Evolutionary conservation across 37 sponge, comb jelly and placozoan genomes (phyloP).

Genomic region (Bolinopsis microptera): DNA sequence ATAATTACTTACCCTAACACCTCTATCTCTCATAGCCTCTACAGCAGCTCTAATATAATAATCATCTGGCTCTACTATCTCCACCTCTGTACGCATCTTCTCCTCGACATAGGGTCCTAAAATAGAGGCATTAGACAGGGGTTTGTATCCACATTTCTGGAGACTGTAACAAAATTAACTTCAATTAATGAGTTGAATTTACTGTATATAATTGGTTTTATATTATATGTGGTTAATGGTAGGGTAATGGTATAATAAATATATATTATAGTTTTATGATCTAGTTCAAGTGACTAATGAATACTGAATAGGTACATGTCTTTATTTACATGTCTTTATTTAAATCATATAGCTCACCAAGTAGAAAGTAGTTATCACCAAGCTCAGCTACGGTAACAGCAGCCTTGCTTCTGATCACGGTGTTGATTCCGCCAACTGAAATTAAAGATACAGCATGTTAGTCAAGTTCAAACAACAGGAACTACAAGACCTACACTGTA

Average conservation of each 20-base stretch:
- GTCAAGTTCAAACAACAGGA: not conserved
- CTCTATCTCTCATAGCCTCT: slow-evolving; percentile 74
- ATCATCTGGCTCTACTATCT: slow-evolving; percentile 82
- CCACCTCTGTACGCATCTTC: slow-evolving; percentile 85
- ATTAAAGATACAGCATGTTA: not conserved
- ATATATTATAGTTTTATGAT: too few relatives aligned
- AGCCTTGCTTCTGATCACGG: slow-evolving; percentile 94
- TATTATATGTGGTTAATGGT: too few relatives aligned
- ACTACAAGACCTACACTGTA: not conserved
- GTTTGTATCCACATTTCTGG: too few relatives aligned
- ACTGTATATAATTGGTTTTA: too few relatives aligned
- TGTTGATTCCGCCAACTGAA: slow-evolving; percentile 96
- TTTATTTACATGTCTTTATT: too few relatives aligned
- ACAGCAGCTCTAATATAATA: slow-evolving; percentile 76
- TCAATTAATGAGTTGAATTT: too few relatives aligned
- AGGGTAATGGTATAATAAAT: too few relatives aligned
- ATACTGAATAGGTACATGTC: too few relatives aligned
- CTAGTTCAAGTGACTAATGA: too few relatives aligned
- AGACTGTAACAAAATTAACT: too few relatives aligned
- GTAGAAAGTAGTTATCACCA: slow-evolving; percentile 90
- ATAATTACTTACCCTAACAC: slow-evolving; percentile 90
- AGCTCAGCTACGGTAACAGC: slow-evolving; percentile 84
- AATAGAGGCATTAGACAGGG: not conserved
- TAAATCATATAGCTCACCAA: too few relatives aligned
- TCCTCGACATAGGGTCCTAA: slow-evolving; percentile 78